A percentile compares a stretch with the other conserved stretches of the same genome.
Conservation (phyloP, 2,797 vertebrate species). For the Propithecus deckenii region DNA sequence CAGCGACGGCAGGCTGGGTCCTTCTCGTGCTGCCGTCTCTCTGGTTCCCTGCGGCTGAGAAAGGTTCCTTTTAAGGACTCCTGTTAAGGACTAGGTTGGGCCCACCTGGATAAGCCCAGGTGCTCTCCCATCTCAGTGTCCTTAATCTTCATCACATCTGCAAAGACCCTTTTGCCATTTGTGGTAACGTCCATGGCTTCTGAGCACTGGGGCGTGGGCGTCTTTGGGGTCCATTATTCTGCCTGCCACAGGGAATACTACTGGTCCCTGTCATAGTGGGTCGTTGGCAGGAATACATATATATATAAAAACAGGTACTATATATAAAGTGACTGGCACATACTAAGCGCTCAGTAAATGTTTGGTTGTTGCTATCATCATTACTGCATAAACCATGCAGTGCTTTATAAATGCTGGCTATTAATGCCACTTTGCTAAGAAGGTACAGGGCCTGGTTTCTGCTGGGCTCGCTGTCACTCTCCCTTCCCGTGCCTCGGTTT, state of each 20-base stretch:
- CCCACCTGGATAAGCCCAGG: neutral
- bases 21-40: fast-evolving
- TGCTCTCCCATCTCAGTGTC: fast-evolving
- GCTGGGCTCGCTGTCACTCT: neutral
- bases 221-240: neutral
- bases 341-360: neutral
- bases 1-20: too few relatives aligned
- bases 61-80: neutral
- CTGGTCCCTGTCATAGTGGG: neutral
- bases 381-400: neutral
- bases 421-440: neutral
- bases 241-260: too few relatives aligned
- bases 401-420: neutral
- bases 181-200: neutral
- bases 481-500: conserved; percentile 34
- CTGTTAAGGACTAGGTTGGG: fast-evolving
- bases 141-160: neutral
- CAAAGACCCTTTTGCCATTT: neutral
- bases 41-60: neutral
- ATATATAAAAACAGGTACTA: neutral
- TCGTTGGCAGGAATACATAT: neutral
- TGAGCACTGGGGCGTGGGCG: fast-evolving
- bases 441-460: neutral
- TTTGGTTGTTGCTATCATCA: neutral
- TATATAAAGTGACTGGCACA: neutral